Base-by-base conservation (phyloP, 2,888 invertebrate species). In the Apeira syringaria region DNA sequence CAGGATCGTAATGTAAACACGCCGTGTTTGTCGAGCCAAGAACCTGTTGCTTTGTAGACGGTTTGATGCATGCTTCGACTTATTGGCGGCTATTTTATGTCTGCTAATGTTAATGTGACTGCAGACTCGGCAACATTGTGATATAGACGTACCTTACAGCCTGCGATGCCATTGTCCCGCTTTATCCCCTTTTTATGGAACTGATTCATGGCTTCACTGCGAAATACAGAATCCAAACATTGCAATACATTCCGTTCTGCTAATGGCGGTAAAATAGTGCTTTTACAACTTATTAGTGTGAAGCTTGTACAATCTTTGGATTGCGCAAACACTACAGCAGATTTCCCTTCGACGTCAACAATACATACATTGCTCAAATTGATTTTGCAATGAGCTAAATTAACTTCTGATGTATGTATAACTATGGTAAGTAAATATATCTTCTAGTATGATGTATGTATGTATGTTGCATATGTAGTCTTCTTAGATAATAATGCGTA, bases 1-100 rank as follows among this genome's bases (percentile, higher is more conserved):
- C 88, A 88, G 89, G 89, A 88, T 87, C 80, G 81, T 86, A 87
- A 85, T 88, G 85, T 79, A 89, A 88, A 89, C 88, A 89, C 62
- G 54, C 68, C 54, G 61, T 89, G 82, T 88, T 89, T 87, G 87
- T 67, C 63, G 75, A 85, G 78, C 65, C 77, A 66, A 81, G 84
- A 88, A 87, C 88, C 87, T 87, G 88, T 88, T 87, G 86, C 83
- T 81, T 82, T 85, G 85, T 86, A 72, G 81, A 84, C 61, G 69
- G 74, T 77, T 83, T 80, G 86, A 85, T 86, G 86, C 81, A 76
- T 76, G 79, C 79, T 73, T 76, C 63, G 78, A 66, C 80, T 85
- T 87, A 88, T 89, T 89, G 87, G 88, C 88, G 83, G 87, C 82
- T 82, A 80, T 82, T 83, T 87, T 84, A 87, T 77, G 82, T 81